These are phyloP conservation scores for Epinephelus coioides DNA, from an alignment of 2,797 vertebrate genomes.

Conservation along the genomic window DNA sequence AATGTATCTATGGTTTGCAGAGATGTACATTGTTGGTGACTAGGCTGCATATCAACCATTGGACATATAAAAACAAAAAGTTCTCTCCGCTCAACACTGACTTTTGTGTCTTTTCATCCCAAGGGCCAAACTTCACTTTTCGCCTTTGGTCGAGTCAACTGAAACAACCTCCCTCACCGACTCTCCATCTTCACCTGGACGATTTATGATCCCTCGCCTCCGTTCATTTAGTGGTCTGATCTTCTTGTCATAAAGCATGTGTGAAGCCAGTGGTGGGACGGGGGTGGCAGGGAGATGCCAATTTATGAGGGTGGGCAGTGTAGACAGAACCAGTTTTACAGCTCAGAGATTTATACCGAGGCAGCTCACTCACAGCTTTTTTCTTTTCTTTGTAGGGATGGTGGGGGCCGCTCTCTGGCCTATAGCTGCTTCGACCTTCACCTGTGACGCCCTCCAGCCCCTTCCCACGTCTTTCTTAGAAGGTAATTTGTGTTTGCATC, in stretches of 20 bases:
- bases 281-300: constrained; percentile 57
- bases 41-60: too few species aligned
- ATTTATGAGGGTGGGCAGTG: constrained; percentile 78
- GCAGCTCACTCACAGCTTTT: constrained; percentile 36
- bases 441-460: constrained; percentile 9
- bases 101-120: constrained; percentile 11
- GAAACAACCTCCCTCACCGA: constrained; percentile 45
- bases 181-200: constrained; percentile 46
- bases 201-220: constrained; percentile 67
- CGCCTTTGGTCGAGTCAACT: constrained; percentile 48
- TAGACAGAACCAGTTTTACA: constrained; percentile 73
- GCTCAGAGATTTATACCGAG: constrained; percentile 71
- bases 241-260: constrained; percentile 83
- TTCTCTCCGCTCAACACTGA: background rate
- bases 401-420: background rate
- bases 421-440: constrained; percentile 64
- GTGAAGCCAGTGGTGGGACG: constrained; percentile 53
- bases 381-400: background rate
- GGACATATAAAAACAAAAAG: background rate
- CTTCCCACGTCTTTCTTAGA: constrained; percentile 14
- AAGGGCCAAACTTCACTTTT: constrained; percentile 64
- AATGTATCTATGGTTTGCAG: too few species aligned
- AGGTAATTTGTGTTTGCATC: constrained; percentile 65
- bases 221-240: constrained; percentile 78
- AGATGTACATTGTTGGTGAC: too few species aligned